These are phyloP conservation scores for Melanostoma mellinum DNA, from an alignment of 2,888 invertebrate species.

Conservation along the genomic window DNA sequence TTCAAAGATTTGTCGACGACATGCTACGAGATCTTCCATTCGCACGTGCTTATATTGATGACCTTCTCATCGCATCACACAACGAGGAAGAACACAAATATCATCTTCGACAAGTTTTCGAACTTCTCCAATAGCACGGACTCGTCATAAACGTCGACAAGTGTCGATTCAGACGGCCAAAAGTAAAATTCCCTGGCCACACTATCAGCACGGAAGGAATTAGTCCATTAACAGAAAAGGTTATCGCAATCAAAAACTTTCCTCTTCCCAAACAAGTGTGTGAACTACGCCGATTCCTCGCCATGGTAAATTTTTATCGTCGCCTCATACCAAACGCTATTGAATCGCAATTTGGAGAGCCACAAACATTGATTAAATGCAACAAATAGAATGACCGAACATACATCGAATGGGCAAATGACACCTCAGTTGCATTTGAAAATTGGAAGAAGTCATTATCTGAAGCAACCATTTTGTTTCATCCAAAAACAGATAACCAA, in stretches of 20 bases:
- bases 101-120: constrained; percentile 6
- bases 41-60: constrained; percentile 39
- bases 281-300: constrained; percentile 75
- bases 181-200: constrained; percentile 26
- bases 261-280: constrained; percentile 67
- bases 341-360: too few species aligned
- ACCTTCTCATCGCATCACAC: constrained; percentile 17
- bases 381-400: constrained; percentile 11
- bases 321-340: constrained; percentile 73
- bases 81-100: constrained; percentile 4
- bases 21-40: constrained; percentile 73
- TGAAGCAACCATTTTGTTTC: not conserved
- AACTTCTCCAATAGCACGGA: constrained; percentile 2
- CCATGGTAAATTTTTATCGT: constrained; percentile 77
- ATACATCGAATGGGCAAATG: not conserved
- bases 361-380: not conserved
- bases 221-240: constrained; percentile 75
- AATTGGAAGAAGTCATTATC: not conserved
- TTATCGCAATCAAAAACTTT: too few species aligned
- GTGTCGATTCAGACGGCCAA: not conserved
- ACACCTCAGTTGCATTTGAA: not conserved
- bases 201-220: constrained; percentile 72
- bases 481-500: not conserved
- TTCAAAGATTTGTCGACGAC: constrained; percentile 77
- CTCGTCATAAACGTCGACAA: constrained; percentile 11